Percentiles rank a stretch among this genome's conserved stretches.
These are phyloP conservation scores for Argyrosomus regius DNA, from an alignment of 2,797 vertebrate genomes.

Conservation along the genomic window DNA sequence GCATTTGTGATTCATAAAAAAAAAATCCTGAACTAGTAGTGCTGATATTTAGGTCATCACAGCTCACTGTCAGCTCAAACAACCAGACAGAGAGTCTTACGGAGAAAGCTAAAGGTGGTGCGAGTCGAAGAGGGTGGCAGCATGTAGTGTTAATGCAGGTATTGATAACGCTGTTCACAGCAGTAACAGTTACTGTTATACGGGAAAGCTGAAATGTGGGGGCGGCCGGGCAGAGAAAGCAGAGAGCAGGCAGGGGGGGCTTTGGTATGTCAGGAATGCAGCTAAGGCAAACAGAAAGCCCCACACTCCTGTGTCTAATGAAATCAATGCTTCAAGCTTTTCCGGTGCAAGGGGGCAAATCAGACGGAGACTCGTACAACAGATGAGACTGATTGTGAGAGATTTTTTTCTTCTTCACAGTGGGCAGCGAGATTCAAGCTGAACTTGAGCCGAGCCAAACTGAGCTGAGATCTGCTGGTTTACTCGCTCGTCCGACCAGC, in stretches of 20 bases:
- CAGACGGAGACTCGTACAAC: slow-evolving; percentile 58
- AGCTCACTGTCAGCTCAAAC: slow-evolving; percentile 28
- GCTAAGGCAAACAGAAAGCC: slow-evolving; percentile 86
- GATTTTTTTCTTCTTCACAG: slow-evolving; percentile 19
- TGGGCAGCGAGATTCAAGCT: slow-evolving; percentile 30
- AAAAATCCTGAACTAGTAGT: neutral
- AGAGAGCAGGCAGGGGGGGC: slow-evolving; percentile 58
- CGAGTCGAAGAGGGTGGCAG: neutral
- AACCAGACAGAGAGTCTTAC: slow-evolving; percentile 12
- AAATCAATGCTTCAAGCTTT: slow-evolving; percentile 82
- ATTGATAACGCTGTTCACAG: slow-evolving; percentile 56
- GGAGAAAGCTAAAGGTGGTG: neutral
- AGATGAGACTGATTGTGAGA: slow-evolving; percentile 43
- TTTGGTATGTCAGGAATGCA: slow-evolving; percentile 86
- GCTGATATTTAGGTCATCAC: slow-evolving; percentile 47
- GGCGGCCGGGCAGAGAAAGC: slow-evolving; percentile 59
- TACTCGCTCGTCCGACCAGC: slow-evolving; percentile 8
- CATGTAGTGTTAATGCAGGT: slow-evolving; percentile 37
- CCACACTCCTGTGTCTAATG: slow-evolving; percentile 83
- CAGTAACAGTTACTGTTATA: slow-evolving; percentile 49
- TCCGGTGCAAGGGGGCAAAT: slow-evolving; percentile 72
- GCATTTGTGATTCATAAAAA: slow-evolving; percentile 41
- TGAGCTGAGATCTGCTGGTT: slow-evolving; percentile 24
- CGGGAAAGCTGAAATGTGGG: slow-evolving; percentile 38
- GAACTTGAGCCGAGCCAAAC: slow-evolving; percentile 14